Evolutionary conservation across 2,797 vertebrate genomes (phyloP).

Genomic region (Esox lucius): DNA sequence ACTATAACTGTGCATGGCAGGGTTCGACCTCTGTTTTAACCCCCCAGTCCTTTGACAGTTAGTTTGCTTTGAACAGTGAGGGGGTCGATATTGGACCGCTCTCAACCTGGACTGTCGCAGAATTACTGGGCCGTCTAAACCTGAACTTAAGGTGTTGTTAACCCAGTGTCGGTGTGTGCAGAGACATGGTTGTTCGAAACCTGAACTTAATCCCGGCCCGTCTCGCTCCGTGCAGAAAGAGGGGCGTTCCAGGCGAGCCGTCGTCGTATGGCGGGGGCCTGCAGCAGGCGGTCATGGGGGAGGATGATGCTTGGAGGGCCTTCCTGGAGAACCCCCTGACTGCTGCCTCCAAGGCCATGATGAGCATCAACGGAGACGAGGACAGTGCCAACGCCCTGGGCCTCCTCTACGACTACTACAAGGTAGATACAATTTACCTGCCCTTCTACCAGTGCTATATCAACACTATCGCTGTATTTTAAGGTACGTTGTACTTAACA

Average conservation of each 20-base stretch:
- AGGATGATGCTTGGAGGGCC: conserved; percentile 84
- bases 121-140: not conserved
- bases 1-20: no score
- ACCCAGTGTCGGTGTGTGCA: conserved; percentile 38
- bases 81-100: not conserved
- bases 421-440: conserved; percentile 63
- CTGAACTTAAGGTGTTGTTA: no score
- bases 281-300: conserved; percentile 78
- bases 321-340: conserved; percentile 86
- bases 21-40: no score
- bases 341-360: conserved; percentile 87
- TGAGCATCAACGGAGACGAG: conserved; percentile 86
- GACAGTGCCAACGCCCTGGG: conserved; percentile 81
- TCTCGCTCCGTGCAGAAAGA: conserved; percentile 69
- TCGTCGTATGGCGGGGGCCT: conserved; percentile 60
- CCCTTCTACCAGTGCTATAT: not conserved
- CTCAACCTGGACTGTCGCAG: no score
- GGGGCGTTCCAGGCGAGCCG: conserved; percentile 78
- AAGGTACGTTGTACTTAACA: not conserved
- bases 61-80: not conserved
- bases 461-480: not conserved
- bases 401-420: conserved; percentile 85
- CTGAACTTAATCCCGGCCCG: not conserved
- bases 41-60: not conserved
- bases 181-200: conserved; percentile 79